Base-by-base conservation (phyloP, 92 coral and sea anemone species). In the Virgularia gustaviana region DNA sequence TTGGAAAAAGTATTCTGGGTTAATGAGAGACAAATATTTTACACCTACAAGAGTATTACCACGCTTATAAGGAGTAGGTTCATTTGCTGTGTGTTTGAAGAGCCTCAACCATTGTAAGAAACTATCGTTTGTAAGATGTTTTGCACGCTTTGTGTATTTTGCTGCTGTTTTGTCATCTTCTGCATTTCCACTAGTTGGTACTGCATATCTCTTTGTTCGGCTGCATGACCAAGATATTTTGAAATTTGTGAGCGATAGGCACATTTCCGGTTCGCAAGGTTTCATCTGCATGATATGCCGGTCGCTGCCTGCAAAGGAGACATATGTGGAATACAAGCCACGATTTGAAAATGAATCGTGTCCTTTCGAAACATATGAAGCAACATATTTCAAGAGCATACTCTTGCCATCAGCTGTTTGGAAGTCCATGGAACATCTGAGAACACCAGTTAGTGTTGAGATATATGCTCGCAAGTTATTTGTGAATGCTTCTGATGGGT, bases 221-320 rank as follows among this genome's bases (percentile, higher is more conserved):
- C 74, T 67, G 6, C 12, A 0, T 4, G 60, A 67, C 74, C 74
- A 67, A 2, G 74, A 47, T 10, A 67, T 6, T 22, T 67, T 67
- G 0, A 33, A 27, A 15, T 58, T 45, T 2, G 74, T 45, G 6
- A 64, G 29, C 8, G 1, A 1, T 4, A 64, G 36, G 53, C 71
- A 64, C 71, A 67, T 67, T 34, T 67, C 74, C n/a, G 74, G 74
- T 19, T 45, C 74, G 1, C 37, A 34, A 6, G 74, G 74, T 2
- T 28, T 31, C 43, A 47, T 24, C 19, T 47, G 27, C 74, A 28
- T 47, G 1, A 67, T 30, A 22, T 45, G 30, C 5, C 44, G 18
- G 32, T 63, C 11, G 71, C 71, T 37, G 71, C 71, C 29, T 63
- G 71, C 51, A 37, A 18, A 0, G 71, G 71, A 9, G 25, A 63